Percentiles rank a stretch among this genome's conserved stretches.
Evolutionary conservation across 2,113 vertebrate genomes (phyloP).

Genomic region (Syngnathoides biaculeatus): DNA sequence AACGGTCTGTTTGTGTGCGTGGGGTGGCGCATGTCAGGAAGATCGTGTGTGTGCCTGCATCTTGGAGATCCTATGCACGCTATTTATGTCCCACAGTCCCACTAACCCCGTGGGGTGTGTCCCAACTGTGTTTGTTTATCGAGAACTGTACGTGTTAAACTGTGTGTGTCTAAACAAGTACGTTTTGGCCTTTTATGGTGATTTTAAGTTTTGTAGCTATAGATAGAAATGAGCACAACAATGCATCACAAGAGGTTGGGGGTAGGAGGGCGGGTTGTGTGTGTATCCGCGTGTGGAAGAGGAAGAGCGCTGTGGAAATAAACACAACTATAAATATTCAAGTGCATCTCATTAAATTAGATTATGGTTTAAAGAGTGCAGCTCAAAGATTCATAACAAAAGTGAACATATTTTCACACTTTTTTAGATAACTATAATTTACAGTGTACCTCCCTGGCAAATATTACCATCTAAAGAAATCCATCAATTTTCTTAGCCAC

Average conservation of each 20-base stretch:
- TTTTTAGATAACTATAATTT: too few species aligned
- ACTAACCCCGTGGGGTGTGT: constrained; percentile 47
- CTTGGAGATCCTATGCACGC: constrained; percentile 24
- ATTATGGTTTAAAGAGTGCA: not conserved
- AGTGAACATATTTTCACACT: too few species aligned
- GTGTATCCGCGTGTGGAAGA: not conserved
- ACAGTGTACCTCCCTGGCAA: too few species aligned
- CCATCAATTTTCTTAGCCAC: too few species aligned
- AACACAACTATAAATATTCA: not conserved
- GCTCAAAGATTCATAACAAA: too few species aligned
- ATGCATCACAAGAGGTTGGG: constrained; percentile 22
- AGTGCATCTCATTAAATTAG: not conserved
- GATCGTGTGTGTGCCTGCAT: constrained; percentile 7
- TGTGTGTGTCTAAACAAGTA: constrained; percentile 17
- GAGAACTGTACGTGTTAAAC: constrained; percentile 1
- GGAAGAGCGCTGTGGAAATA: not conserved
- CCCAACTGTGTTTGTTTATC: constrained; percentile 8
- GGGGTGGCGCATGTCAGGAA: constrained; percentile 24
- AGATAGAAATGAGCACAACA: constrained; percentile 28
- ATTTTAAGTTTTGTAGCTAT: constrained; percentile 41
- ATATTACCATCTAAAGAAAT: too few species aligned
- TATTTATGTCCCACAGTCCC: constrained; percentile 41
- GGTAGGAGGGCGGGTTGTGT: not conserved
- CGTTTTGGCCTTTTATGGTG: constrained; percentile 43
- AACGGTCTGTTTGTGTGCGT: constrained; percentile 25